Conservation (phyloP, 2,888 invertebrate genomes). For the Drosophila austrosaltans region DNA sequence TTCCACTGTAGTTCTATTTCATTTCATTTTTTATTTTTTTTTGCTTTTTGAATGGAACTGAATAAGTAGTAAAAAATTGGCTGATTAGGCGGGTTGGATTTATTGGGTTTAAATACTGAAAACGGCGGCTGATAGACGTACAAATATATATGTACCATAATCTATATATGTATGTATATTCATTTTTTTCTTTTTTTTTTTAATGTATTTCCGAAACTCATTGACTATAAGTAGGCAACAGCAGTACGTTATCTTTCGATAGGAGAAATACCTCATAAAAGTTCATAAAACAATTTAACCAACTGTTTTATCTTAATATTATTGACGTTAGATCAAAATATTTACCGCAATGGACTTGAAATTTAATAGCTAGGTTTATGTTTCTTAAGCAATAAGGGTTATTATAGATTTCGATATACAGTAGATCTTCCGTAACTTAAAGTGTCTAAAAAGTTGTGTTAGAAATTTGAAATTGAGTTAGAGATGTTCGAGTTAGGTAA, state of each 20-base stretch:
- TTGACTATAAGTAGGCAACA: neutral
- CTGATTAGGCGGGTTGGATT: neutral
- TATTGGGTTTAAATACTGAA: neutral
- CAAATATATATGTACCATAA: neutral
- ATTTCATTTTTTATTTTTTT: neutral
- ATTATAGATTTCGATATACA: too few relatives aligned
- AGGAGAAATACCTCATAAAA: neutral
- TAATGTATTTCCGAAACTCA: constrained; percentile 5
- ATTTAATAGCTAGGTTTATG: neutral
- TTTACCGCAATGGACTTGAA: neutral
- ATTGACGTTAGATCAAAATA: neutral
- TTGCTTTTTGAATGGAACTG: constrained; percentile 9
- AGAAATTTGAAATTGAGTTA: too few relatives aligned
- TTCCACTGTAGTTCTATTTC: neutral
- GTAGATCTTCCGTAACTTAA: too few relatives aligned
- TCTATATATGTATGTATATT: neutral
- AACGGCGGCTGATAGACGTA: neutral
- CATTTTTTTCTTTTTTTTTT: neutral
- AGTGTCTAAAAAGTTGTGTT: too few relatives aligned
- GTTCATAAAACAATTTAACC: neutral
- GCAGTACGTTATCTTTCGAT: constrained; percentile 1
- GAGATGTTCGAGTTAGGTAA: too few relatives aligned
- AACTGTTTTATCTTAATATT: neutral
- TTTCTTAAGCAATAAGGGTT: neutral
- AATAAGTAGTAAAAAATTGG: constrained; percentile 1